A percentile compares a stretch with the other conserved stretches of the same genome.
phyloP scores from a whole-genome alignment of 2,113 vertebrate genomes.

The Mellivora capensis region DNA sequence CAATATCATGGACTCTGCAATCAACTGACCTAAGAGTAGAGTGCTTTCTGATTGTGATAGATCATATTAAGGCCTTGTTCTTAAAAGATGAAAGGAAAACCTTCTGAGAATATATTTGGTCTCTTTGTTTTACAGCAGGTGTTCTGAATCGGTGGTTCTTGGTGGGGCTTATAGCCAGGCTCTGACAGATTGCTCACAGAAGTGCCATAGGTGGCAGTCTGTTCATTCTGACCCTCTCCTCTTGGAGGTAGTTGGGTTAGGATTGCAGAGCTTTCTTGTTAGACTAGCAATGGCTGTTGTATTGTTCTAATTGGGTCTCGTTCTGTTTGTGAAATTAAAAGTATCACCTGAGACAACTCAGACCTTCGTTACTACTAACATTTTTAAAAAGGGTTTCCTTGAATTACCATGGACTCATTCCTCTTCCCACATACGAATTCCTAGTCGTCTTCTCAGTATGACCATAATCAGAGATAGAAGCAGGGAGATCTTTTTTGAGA shows the following conservation, averaged over 20 bases:
- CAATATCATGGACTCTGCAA: background rate
- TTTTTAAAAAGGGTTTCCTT: background rate
- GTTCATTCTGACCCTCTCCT: background rate
- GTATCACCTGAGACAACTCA: background rate
- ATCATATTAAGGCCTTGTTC: background rate
- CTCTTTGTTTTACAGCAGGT: background rate
- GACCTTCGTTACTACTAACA: background rate
- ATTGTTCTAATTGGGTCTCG: background rate
- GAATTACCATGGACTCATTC: background rate
- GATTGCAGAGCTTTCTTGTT: background rate
- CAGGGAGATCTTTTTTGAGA: background rate
- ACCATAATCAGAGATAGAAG: background rate
- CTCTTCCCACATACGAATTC: background rate
- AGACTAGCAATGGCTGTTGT: background rate
- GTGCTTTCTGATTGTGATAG: background rate
- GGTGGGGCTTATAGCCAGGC: background rate
- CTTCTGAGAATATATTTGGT: background rate
- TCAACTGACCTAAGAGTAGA: background rate
- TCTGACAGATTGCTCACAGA: background rate
- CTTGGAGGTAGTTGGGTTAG: background rate
- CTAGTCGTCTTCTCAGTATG: background rate
- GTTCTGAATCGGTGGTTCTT: background rate
- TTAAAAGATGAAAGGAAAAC: background rate
- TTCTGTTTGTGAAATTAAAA: background rate
- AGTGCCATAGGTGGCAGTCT: background rate